phyloP scores from a whole-genome alignment of 2,888 invertebrate genomes.

The Pseudolycoriella hygida region DNA sequence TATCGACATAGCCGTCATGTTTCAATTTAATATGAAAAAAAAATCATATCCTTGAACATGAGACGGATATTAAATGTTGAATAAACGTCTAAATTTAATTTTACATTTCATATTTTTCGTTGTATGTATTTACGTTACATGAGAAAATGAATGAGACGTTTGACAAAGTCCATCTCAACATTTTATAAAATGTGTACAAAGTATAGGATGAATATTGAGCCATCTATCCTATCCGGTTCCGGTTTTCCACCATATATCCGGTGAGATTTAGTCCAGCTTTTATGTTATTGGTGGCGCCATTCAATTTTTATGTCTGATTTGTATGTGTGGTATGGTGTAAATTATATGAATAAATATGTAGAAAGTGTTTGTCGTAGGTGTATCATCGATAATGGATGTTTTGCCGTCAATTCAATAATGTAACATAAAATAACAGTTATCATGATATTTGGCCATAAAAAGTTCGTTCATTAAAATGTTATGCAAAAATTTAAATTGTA shows the following conservation, averaged over 20 bases:
- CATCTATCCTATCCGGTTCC: conserved; percentile 8
- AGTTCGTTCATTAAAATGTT: no score
- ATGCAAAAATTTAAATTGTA: no score
- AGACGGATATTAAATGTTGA: conserved; percentile 3
- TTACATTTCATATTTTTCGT: background rate
- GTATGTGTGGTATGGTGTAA: background rate
- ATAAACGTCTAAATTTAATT: conserved; percentile 1
- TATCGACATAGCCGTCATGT: no score
- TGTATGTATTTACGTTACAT: background rate
- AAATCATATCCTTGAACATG: background rate
- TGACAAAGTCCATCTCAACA: conserved; percentile 3
- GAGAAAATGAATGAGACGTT: background rate
- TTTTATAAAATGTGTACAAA: background rate
- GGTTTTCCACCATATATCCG: conserved; percentile 8
- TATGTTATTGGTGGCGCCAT: conserved; percentile 1
- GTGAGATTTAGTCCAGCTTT: conserved; percentile 2
- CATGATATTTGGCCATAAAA: no score
- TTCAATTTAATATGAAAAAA: background rate
- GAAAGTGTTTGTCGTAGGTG: background rate
- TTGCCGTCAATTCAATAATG: no score
- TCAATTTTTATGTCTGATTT: no score
- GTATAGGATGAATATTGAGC: background rate
- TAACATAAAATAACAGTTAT: no score
- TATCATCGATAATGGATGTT: background rate
- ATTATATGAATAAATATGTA: background rate